These are phyloP conservation scores for Zaprionus ornatus DNA, from an alignment of 1,140 invertebrate genomes.

Conservation along the genomic window DNA sequence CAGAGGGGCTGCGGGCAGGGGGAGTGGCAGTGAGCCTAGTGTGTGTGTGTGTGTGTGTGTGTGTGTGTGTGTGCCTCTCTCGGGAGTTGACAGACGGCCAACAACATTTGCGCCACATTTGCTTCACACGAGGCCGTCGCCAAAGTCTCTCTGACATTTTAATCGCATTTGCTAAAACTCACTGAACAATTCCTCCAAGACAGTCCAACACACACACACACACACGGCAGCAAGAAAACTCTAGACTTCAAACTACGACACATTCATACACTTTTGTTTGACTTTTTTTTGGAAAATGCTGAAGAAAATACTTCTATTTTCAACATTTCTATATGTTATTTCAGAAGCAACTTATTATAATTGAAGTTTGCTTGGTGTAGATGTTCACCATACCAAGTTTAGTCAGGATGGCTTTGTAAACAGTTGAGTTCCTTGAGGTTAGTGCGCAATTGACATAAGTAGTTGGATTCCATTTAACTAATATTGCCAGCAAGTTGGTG, in stretches of 20 bases:
- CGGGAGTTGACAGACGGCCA: constrained; percentile 71
- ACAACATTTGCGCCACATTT: constrained; percentile 80
- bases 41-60: constrained; percentile 18
- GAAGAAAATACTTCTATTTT: not conserved
- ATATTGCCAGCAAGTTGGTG: too few relatives aligned
- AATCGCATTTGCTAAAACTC: constrained; percentile 84
- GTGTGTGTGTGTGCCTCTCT: not conserved
- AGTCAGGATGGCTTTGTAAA: not conserved
- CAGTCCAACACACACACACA: constrained; percentile 18
- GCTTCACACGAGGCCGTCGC: constrained; percentile 77
- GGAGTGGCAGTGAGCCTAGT: constrained; percentile 21
- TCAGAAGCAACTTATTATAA: not conserved
- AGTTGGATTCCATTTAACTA: not conserved
- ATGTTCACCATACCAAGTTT: not conserved
- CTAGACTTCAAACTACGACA: constrained; percentile 21
- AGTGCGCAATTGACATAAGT: not conserved
- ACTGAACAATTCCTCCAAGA: constrained; percentile 78
- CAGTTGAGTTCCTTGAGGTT: not conserved
- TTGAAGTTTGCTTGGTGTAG: not conserved
- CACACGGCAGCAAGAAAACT: constrained; percentile 29
- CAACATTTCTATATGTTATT: not conserved
- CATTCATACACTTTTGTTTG: constrained; percentile 12
- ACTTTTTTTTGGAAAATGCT: not conserved
- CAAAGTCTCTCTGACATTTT: constrained; percentile 78
- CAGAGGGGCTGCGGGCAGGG: not conserved